phyloP scores from a whole-genome alignment of 53 echinoderm and acorn worm species.

The Arbacia lixula region DNA sequence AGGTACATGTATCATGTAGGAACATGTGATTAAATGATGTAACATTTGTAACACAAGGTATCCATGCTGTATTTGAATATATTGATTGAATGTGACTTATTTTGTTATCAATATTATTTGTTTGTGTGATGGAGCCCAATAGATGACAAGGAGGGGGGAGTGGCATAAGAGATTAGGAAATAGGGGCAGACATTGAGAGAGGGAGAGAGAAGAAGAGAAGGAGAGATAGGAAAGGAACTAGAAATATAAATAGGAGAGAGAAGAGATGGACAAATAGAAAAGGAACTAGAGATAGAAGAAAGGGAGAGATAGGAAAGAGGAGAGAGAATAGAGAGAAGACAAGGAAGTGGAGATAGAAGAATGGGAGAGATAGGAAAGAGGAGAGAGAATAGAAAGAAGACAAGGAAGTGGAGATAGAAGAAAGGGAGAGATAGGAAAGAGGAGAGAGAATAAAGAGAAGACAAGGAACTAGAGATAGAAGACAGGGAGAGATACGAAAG shows the following conservation, averaged over 20 bases:
- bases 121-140: too few species aligned
- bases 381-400: background rate
- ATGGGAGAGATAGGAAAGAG: background rate
- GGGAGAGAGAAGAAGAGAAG: background rate
- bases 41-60: too few species aligned
- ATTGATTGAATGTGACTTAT: too few species aligned
- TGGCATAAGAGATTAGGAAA: background rate
- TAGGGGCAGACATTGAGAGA: background rate
- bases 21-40: too few species aligned
- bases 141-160: background rate
- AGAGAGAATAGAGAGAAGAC: background rate
- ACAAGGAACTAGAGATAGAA: background rate
- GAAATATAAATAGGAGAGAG: background rate
- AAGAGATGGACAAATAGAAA: too few species aligned
- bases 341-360: background rate
- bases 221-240: background rate
- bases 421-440: background rate
- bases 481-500: background rate
- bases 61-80: too few species aligned
- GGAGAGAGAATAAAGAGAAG: background rate
- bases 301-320: background rate
- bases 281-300: background rate
- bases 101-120: too few species aligned
- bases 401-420: background rate
- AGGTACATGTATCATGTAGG: too few species aligned